phyloP scores from a whole-genome alignment of 2,113 vertebrate species.

The Centropristis striata region DNA sequence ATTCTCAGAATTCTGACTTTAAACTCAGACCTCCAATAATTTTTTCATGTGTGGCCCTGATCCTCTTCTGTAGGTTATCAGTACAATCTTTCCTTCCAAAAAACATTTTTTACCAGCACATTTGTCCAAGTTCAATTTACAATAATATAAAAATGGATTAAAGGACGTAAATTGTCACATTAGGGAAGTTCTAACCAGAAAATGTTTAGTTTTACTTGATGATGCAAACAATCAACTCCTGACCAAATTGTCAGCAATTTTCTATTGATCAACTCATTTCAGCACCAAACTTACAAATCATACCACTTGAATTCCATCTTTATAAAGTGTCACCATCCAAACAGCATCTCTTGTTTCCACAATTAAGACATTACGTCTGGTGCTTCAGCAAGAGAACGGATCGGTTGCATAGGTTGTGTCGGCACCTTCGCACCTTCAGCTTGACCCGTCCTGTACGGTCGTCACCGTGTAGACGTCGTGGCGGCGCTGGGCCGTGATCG shows the following conservation, averaged over 20 bases:
- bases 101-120: no score
- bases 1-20: no score
- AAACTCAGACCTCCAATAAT: no score
- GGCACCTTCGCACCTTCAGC: not conserved
- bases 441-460: constrained; percentile 49
- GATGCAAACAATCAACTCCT: not conserved
- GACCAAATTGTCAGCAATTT: not conserved
- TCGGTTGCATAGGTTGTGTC: not conserved
- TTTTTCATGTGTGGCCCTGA: no score
- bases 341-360: not conserved
- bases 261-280: not conserved
- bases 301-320: not conserved
- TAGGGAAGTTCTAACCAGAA: not conserved
- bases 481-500: constrained; percentile 91
- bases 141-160: not conserved
- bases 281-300: not conserved
- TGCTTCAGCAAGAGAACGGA: not conserved
- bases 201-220: not conserved
- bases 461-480: constrained; percentile 90
- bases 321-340: not conserved
- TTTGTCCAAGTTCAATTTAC: no score
- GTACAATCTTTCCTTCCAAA: no score
- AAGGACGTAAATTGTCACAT: no score
- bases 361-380: not conserved
- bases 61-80: no score